phyloP scores from a whole-genome alignment of 2,888 invertebrate genomes.

The Hirtodrosophila alboralis region DNA sequence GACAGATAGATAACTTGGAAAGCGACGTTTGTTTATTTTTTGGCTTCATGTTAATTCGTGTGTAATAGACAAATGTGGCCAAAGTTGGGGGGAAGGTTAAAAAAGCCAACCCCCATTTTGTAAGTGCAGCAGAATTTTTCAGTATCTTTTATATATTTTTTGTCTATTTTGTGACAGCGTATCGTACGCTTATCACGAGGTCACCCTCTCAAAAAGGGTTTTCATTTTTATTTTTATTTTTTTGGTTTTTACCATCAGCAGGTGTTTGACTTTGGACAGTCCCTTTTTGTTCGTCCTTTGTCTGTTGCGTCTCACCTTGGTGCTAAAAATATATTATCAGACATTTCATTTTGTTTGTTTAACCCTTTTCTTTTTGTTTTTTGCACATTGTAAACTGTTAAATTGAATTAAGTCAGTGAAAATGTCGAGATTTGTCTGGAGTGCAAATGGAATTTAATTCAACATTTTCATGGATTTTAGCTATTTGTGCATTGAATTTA shows the following conservation, averaged over 20 bases:
- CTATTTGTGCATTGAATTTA: slow-evolving; percentile 39
- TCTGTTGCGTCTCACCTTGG: slow-evolving; percentile 24
- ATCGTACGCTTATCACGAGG: slow-evolving; percentile 61
- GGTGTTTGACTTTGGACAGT: slow-evolving; percentile 65
- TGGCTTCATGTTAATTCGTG: slow-evolving; percentile 73
- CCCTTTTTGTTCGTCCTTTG: slow-evolving; percentile 24
- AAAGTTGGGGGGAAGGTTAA: slow-evolving; percentile 22
- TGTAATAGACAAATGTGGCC: slow-evolving; percentile 75
- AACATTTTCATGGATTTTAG: slow-evolving; percentile 40
- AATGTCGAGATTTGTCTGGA: slow-evolving; percentile 59
- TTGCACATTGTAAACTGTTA: slow-evolving; percentile 35
- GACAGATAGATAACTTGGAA: slow-evolving; percentile 42
- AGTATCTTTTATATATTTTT: slow-evolving; percentile 15
- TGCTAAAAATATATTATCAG: slow-evolving; percentile 59
- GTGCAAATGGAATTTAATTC: slow-evolving; percentile 50
- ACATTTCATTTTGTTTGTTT: slow-evolving; percentile 44
- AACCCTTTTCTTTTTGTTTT: slow-evolving; percentile 34
- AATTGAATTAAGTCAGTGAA: slow-evolving; percentile 69
- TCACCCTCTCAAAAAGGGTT: slow-evolving; percentile 39
- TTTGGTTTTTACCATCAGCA: slow-evolving; percentile 58
- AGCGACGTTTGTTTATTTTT: slow-evolving; percentile 52
- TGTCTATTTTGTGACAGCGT: slow-evolving; percentile 42
- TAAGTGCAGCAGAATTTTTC: slow-evolving; percentile 18
- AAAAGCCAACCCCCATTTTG: too few relatives aligned
- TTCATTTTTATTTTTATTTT: slow-evolving; percentile 21